These are phyloP conservation scores for Hemicentrotus pulcherrimus DNA, from an alignment of 35 echinoderm and acorn worm genomes.

Conservation along the genomic window DNA sequence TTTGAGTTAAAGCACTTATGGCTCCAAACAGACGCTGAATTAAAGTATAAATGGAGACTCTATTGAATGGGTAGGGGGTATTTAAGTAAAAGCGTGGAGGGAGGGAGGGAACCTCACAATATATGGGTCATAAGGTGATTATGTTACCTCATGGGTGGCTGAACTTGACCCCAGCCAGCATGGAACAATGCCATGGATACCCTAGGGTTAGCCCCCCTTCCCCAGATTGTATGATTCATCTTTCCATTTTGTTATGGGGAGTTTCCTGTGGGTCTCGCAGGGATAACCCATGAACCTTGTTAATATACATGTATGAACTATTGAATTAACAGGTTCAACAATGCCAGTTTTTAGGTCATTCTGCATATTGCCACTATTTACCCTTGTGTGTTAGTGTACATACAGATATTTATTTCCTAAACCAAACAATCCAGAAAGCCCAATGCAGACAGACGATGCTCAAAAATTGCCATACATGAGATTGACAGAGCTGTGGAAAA, in stretches of 20 bases:
- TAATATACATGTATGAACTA: neutral
- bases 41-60: no score
- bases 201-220: neutral
- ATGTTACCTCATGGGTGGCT: neutral
- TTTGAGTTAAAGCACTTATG: no score
- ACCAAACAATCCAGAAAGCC: no score
- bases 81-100: neutral
- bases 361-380: neutral
- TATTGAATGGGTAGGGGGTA: no score
- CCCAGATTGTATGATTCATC: neutral
- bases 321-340: neutral
- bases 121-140: neutral
- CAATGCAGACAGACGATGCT: neutral
- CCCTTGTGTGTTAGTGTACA: neutral
- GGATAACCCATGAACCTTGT: neutral
- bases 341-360: neutral
- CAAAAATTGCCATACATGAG: neutral
- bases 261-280: neutral
- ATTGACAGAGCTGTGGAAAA: neutral
- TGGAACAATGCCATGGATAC: constrained; percentile 1
- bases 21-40: no score
- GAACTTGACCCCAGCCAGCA: neutral
- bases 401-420: neutral
- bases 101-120: neutral
- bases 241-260: neutral